These are phyloP conservation scores for Lagodon rhomboides DNA, from an alignment of 2,797 vertebrate species.

Conservation along the genomic window DNA sequence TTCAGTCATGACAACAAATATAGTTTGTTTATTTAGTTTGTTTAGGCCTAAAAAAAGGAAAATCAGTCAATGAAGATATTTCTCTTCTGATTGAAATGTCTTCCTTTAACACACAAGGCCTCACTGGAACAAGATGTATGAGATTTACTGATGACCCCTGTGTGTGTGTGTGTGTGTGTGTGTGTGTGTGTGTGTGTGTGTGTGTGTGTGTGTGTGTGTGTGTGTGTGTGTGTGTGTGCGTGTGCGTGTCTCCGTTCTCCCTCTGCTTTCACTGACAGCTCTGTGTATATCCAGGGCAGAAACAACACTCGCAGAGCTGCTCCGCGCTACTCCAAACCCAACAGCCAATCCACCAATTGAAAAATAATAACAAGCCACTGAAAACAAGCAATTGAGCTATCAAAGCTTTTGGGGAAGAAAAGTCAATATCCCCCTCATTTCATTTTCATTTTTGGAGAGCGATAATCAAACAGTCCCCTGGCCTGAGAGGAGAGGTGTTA, in stretches of 20 bases:
- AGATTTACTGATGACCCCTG: constrained; percentile 28
- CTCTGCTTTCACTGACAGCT: constrained; percentile 64
- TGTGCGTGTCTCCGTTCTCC: constrained; percentile 44
- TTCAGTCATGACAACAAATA: no score
- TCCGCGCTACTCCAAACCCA: constrained; percentile 73
- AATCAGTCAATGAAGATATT: no score
- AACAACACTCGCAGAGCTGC: constrained; percentile 81
- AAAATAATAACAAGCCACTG: constrained; percentile 88
- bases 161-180: no score
- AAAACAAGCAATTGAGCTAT: constrained; percentile 88
- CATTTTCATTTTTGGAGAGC: constrained; percentile 79
- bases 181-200: no score
- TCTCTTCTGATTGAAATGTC: no score
- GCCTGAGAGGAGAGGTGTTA: constrained; percentile 71
- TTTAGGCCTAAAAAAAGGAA: no score
- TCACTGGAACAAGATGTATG: background rate
- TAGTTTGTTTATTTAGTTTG: no score
- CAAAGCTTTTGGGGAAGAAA: constrained; percentile 83
- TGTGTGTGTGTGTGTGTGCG: no score
- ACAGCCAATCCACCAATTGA: constrained; percentile 85
- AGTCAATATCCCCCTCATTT: constrained; percentile 83
- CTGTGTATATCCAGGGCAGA: constrained; percentile 81
- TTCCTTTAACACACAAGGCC: background rate
- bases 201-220: no score
- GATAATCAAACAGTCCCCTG: constrained; percentile 76